Evolutionary conservation across 2,888 invertebrate species (phyloP).

Genomic region (Thyatira batis): DNA sequence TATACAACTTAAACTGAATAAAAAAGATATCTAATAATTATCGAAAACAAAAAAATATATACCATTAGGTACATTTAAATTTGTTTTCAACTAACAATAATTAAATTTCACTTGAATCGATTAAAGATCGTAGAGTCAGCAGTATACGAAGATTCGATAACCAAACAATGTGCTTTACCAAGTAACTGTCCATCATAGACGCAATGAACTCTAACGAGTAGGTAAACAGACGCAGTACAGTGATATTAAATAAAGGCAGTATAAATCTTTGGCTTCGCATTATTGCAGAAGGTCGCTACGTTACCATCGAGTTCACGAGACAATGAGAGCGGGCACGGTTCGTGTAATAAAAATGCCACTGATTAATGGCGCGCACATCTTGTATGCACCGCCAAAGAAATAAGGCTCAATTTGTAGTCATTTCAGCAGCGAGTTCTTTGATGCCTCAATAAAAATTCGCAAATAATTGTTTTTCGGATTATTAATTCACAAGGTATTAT

Average conservation of each 20-base stretch:
- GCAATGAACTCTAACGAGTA: conserved; percentile 5
- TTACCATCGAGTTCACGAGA: conserved; percentile 14
- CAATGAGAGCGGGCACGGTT: conserved; percentile 29
- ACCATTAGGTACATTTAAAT: too few species aligned
- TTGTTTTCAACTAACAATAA: too few species aligned
- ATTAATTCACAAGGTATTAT: background rate
- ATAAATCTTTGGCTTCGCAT: conserved; percentile 20
- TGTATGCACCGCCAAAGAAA: conserved; percentile 1
- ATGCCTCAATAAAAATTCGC: background rate
- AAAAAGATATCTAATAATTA: too few species aligned
- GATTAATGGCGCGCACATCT: conserved; percentile 18
- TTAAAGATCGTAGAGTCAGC: too few species aligned
- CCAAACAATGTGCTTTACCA: background rate
- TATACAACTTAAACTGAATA: too few species aligned
- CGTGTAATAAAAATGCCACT: conserved; percentile 19
- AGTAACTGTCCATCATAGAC: background rate
- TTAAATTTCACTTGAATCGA: too few species aligned
- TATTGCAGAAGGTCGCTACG: conserved; percentile 9
- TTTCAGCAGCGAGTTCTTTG: background rate
- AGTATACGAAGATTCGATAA: too few species aligned
- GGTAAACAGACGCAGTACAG: conserved; percentile 11
- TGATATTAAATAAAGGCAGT: conserved; percentile 19
- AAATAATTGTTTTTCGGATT: background rate
- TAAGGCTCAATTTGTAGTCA: background rate
- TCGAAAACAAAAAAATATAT: too few species aligned